phyloP scores from a whole-genome alignment of 2,113 vertebrate genomes.

The Alouatta palliata region DNA sequence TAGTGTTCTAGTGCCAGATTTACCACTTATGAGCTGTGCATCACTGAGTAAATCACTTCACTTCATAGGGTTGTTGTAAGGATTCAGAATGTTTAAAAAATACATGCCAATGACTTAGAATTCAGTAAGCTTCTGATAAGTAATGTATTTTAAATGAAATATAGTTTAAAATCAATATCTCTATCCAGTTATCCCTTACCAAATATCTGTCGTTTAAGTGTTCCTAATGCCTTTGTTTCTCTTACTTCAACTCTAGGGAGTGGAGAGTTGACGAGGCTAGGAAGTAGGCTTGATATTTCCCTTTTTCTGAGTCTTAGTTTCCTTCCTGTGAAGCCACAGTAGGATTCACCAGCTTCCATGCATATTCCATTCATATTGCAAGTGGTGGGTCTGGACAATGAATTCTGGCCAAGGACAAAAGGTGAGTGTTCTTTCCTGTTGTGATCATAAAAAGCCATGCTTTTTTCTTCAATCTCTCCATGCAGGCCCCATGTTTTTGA shows the following conservation, averaged over 20 bases:
- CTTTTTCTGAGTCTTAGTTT: background rate
- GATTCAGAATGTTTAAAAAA: background rate
- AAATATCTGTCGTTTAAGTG: background rate
- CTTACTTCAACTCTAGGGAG: background rate
- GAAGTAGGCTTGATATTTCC: background rate
- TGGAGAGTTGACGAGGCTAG: too few species aligned
- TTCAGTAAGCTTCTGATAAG: background rate
- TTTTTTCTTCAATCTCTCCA: background rate
- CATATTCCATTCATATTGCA: too few species aligned
- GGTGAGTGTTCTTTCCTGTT: background rate
- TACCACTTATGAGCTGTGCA: fast-evolving
- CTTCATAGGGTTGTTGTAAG: background rate
- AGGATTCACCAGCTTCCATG: background rate
- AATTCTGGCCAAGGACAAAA: background rate
- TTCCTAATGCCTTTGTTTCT: background rate
- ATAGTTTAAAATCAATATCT: too few species aligned
- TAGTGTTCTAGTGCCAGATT: too few species aligned
- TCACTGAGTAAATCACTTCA: background rate
- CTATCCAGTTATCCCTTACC: background rate
- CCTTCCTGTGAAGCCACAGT: background rate
- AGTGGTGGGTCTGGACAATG: background rate
- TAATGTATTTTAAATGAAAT: background rate
- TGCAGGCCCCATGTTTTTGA: background rate
- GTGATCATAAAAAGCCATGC: background rate
- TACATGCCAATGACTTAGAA: background rate